Conservation (phyloP, 2,113 vertebrate species). For the Rhagologus leucostigma region DNA sequence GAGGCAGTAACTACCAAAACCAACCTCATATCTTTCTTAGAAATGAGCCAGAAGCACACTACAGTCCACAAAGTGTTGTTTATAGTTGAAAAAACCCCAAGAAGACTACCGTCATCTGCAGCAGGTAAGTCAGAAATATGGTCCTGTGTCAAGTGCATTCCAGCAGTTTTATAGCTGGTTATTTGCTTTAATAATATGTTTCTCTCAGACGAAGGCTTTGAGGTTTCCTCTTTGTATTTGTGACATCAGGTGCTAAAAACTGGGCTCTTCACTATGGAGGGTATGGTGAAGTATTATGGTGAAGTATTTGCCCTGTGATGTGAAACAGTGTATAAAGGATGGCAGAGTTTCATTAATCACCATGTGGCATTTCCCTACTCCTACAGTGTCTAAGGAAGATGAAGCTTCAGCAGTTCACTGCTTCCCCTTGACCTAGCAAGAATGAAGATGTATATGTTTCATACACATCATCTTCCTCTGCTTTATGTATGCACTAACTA, state of each 20-base stretch:
- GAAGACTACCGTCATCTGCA: background rate
- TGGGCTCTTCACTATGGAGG: background rate
- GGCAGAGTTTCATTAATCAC: background rate
- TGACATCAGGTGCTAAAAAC: background rate
- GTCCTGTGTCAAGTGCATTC: background rate
- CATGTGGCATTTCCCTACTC: background rate
- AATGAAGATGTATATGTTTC: background rate
- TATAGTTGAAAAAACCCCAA: background rate
- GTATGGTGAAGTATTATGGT: background rate
- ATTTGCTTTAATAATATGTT: background rate
- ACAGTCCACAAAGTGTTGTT: background rate
- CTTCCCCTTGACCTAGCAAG: background rate
- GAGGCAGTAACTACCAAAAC: background rate
- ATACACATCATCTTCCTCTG: background rate
- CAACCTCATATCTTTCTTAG: background rate
- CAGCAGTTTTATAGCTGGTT: background rate
- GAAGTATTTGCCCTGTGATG: background rate
- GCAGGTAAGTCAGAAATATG: background rate
- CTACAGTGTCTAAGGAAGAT: background rate
- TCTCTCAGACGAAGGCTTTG: background rate
- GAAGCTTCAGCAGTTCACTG: background rate
- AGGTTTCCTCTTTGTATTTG: background rate
- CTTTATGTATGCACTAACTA: background rate
- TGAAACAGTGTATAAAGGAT: background rate
- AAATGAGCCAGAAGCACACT: background rate